Evolutionary conservation across 2,797 vertebrate genomes (phyloP), one percentile per base, ranked within the genome.

Genomic region (Lindbergichthys nudifrons): DNA sequence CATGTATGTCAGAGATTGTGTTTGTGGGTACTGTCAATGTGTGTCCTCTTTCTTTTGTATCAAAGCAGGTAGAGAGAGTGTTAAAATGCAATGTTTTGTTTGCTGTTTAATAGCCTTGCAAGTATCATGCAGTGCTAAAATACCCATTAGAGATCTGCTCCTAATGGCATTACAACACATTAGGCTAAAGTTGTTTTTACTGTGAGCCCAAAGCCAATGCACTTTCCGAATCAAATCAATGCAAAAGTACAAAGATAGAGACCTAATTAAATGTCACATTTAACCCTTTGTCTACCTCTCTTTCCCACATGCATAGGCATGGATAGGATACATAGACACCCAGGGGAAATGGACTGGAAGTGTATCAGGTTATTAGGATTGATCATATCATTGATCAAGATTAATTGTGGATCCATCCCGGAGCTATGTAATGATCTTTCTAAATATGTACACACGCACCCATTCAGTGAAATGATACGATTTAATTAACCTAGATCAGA

Each of bases 241-340:
- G 66, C 53, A 21, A 18, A 64, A 66, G 66, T 48, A 50, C 71
- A 80, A 66, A 68, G 43, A 71, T 30, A 61, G 57, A 23, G 52
- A 19, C 56, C 36, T 80, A 80, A 89, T 91, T 83, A 91, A 90
- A 88, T 63, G 77, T 87, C 64, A 76, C 70, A 51, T 85, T 90
- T 81, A 87, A 80, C 80, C 62, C 64, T 8, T 10, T 10, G 21
- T 18, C 46, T 72, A 57, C 73, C 47, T 72, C 59, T 71, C 42
- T 65, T 66, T 79, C 21, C 73, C 75, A 70, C 67, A 57, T 58
- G 10, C 50, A 54, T 46, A 57, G 15, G n/a, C 13, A 58, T 52
- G 7, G 65, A 67, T 74, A 60, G 64, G 19, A 56, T 19, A 10
- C 62, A 45, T 88, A 79, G 60, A 64, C 84, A 15, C 43, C 7